Percentiles rank a stretch among this genome's conserved stretches.
phyloP scores from a whole-genome alignment of 2,797 vertebrate genomes.

The Anolis apletophallus region DNA sequence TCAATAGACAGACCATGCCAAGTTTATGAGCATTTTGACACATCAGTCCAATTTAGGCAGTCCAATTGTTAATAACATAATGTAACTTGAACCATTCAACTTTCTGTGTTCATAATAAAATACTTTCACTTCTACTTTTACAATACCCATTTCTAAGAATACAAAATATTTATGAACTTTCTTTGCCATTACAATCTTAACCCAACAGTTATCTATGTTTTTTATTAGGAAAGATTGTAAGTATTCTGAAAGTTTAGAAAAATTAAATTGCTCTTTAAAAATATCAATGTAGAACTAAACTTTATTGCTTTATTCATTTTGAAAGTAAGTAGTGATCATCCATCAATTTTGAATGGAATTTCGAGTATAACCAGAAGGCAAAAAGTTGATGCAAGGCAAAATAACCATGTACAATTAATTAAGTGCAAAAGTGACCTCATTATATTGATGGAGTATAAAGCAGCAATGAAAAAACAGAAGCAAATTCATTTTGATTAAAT shows the following conservation, averaged over 20 bases:
- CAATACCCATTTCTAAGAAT: neutral
- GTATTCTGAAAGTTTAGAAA: conserved; percentile 44
- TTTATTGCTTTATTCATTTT: conserved; percentile 40
- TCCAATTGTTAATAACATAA: neutral
- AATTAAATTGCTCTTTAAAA: conserved; percentile 50
- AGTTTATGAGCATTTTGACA: neutral
- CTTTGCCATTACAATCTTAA: conserved; percentile 24
- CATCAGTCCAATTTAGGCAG: neutral
- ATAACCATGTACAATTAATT: conserved; percentile 65
- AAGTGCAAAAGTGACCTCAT: conserved; percentile 47
- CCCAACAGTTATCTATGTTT: neutral
- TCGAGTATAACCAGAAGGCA: conserved; percentile 42
- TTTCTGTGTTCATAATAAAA: neutral
- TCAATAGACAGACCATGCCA: too few relatives aligned
- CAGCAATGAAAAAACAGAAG: conserved; percentile 56
- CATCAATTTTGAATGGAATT: conserved; percentile 54
- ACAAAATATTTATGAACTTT: conserved; percentile 39
- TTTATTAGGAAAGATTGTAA: conserved; percentile 27
- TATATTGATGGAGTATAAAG: conserved; percentile 52
- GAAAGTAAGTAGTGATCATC: conserved; percentile 49
- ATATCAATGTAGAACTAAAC: conserved; percentile 41
- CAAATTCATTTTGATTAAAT: conserved; percentile 63
- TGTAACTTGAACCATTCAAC: neutral
- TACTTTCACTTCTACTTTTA: neutral
- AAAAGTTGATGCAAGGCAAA: conserved; percentile 32